Base-by-base conservation (phyloP, 2,797 vertebrate genomes). In the Centroberyx gerrardi region DNA sequence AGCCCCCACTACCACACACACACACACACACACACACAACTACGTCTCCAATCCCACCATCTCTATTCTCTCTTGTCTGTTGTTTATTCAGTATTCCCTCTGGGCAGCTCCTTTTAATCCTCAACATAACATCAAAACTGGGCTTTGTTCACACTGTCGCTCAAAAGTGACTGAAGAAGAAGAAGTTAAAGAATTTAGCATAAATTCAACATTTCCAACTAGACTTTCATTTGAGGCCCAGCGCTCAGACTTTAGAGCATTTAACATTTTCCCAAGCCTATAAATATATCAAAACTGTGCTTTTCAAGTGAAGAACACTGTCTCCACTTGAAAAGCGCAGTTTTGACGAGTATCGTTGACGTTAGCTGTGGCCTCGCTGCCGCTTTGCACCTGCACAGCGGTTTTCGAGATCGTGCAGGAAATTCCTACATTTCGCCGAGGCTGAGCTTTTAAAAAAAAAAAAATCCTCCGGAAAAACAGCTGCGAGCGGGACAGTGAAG, bases 31-130 rank as follows among this genome's bases (percentile, higher is more conserved):
- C 15, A 8, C 48, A 8, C 48, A 8, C 42, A 10, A 4, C 46
- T 48, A 2, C 17, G 14, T n/a, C 46, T 48, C 46, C 75, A 76
- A 62, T 64, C 48, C 78, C 44, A 55, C 68, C 15, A 31, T 82
- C 31, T 69, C 53, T 79, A 40, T 69, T 82, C 61, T 58, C 33
- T 27, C 18, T 64, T 59, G 18, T 33, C 6, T 59, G 14, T 52
- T 59, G 59, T 72, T 61, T 61, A 54, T 79, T 77, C 62, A 62
- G 22, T 58, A 55, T 69, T 69, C 68, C 55, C 72, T 72, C 49
- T 4, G 51, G 83, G 82, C 42, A 54, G 61, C 64, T 63, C 48
- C 67, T 66, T 81, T 63, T 74, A 88, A 83, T 88, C 74, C 73
- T 48, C 17, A 5, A 15, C 62, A 31, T 48, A 60, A 8, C 61